phyloP scores from a whole-genome alignment of 1,140 invertebrate genomes.

The Phocides pigmalion region DNA sequence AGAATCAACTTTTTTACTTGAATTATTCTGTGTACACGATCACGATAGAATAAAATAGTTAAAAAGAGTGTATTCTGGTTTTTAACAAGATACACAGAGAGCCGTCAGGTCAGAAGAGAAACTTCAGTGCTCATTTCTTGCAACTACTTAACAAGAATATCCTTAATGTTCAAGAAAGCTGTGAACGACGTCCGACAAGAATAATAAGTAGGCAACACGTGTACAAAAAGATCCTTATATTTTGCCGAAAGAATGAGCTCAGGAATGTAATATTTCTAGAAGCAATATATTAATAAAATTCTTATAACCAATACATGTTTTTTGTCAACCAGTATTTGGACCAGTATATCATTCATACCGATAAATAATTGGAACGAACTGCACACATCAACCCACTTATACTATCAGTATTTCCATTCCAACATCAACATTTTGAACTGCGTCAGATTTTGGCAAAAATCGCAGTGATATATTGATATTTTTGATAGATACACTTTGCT shows the following conservation, averaged over 20 bases:
- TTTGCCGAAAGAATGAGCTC: constrained; percentile 12
- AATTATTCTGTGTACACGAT: too few relatives aligned
- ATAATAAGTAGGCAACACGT: constrained; percentile 25
- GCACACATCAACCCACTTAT: constrained; percentile 20
- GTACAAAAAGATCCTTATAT: constrained; percentile 21
- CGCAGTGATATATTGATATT: too few relatives aligned
- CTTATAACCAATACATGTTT: neutral
- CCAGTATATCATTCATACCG: neutral
- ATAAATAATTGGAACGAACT: constrained; percentile 11
- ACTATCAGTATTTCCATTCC: constrained; percentile 10
- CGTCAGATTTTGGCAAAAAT: neutral
- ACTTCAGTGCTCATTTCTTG: neutral
- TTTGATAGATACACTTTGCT: neutral
- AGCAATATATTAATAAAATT: constrained; percentile 1
- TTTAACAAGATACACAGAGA: neutral
- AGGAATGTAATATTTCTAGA: constrained; percentile 19
- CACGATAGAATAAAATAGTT: too few relatives aligned
- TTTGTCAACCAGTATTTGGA: neutral
- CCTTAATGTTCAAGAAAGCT: constrained; percentile 26
- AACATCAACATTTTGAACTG: constrained; percentile 1
- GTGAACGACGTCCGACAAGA: constrained; percentile 10
- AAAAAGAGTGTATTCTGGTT: neutral
- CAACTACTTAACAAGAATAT: constrained; percentile 7
- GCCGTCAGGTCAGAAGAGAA: constrained; percentile 15
- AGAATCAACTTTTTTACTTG: too few relatives aligned